phyloP scores from a whole-genome alignment of 2,888 invertebrate species.

The Ommatoiulus sabulosus region DNA sequence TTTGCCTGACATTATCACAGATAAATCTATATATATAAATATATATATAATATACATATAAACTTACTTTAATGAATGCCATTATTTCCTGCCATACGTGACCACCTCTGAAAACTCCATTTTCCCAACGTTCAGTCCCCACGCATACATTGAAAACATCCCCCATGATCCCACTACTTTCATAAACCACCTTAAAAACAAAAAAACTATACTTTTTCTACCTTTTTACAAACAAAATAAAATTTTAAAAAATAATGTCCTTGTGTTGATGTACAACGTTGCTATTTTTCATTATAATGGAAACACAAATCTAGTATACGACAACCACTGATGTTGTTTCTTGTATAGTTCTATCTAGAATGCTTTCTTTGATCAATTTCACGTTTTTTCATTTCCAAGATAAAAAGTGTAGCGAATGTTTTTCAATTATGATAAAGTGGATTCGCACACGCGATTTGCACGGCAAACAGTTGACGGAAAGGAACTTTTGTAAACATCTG shows the following conservation, averaged over 20 bases:
- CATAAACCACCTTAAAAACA: constrained; percentile 44
- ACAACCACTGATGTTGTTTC: constrained; percentile 49
- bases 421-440: not conserved
- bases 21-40: constrained; percentile 29
- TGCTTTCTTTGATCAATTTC: constrained; percentile 48
- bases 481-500: constrained; percentile 51
- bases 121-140: constrained; percentile 42
- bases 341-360: constrained; percentile 48
- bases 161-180: constrained; percentile 38
- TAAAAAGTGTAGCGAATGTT: constrained; percentile 13
- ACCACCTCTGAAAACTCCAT: constrained; percentile 45
- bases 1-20: constrained; percentile 47
- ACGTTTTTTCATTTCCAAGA: not conserved
- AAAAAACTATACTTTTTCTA: constrained; percentile 52
- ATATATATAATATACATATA: constrained; percentile 38
- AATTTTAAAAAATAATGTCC: constrained; percentile 48
- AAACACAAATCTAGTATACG: constrained; percentile 53
- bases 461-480: constrained; percentile 20
- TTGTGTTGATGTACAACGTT: constrained; percentile 48
- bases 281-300: constrained; percentile 36
- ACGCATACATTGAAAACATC: constrained; percentile 21
- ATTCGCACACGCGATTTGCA: not conserved
- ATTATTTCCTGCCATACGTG: constrained; percentile 52
- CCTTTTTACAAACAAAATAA: constrained; percentile 52
- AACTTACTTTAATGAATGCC: constrained; percentile 50